Base-by-base conservation (phyloP, 1,140 invertebrate species). In the Drosophila truncata region DNA sequence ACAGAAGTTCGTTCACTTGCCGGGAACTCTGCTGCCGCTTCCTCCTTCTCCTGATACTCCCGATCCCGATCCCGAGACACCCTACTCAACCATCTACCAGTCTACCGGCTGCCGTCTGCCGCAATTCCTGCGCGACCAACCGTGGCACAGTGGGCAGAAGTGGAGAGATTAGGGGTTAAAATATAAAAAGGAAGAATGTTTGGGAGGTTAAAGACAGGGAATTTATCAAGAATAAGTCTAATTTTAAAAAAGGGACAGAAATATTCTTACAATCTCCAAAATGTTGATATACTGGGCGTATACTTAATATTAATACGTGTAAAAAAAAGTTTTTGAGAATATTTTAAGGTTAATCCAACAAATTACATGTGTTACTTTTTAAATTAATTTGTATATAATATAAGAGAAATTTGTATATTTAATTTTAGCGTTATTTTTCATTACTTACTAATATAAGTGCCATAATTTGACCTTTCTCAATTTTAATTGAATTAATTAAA, bases 1-100 rank as follows among this genome's bases (percentile, higher is more conserved):
- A 72, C 65, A 70, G 44, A 52, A 78, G 76, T 78, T 78, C 76
- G 76, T 78, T 78, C 76, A 78, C 76, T 78, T 71, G 74, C 57
- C 65, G 42, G 75, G 74, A 61, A 78, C 49, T 50, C 66, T 72
- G 42, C 47, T 52, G 58, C 29, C 54, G 35, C 49, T 46, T 33
- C 58, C 33, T 75, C 41, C 27, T 63, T 31, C 23, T 63, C 50
- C 57, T 42, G 33, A 27, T n/a, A 20, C 35, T 41, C 49, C 29
- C 41, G 42, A 39, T 58, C 31, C 37, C 18, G 52, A 55, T 55
- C 52, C 52, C 33, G 52, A 37, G 52, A 37, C 49, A 14, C 49
- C 49, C 49, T 50, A 55, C 54, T 20, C 62, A 11, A n/a, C 49
- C 29, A 27, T 37, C 37, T 58, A 55, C 42, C 33, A 55, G 52